Evolutionary conservation across 2,888 invertebrate genomes (phyloP).

Genomic region (Odontothrips loti): DNA sequence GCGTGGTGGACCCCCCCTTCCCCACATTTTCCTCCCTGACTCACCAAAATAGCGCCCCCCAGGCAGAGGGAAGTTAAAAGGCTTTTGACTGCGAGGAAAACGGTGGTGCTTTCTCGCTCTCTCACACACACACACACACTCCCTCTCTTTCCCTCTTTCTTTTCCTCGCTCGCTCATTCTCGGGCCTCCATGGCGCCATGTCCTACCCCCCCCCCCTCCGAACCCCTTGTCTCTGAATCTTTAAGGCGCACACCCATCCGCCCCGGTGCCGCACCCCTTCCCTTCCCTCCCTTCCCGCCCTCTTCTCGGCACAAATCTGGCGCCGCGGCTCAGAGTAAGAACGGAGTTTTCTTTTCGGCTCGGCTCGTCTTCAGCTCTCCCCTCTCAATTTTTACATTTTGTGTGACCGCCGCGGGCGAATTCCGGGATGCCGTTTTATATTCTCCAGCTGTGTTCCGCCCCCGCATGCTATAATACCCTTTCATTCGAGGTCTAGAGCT

Average conservation of each 20-base stretch:
- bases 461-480: too few relatives aligned
- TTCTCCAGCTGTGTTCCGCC: too few relatives aligned
- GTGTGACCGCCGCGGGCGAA: too few relatives aligned
- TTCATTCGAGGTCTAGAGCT: too few relatives aligned
- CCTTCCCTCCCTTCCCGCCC: background rate
- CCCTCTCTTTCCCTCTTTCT: background rate
- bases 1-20: background rate
- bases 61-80: background rate
- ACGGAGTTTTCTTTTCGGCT: too few relatives aligned
- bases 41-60: background rate
- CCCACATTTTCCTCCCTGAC: background rate
- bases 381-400: background rate
- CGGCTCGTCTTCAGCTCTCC: background rate
- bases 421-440: too few relatives aligned
- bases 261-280: background rate
- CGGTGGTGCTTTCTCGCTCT: background rate
- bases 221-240: conserved; percentile 20
- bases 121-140: background rate
- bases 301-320: background rate
- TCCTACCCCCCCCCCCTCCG: too few relatives aligned
- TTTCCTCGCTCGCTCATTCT: background rate
- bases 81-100: background rate
- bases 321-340: too few relatives aligned
- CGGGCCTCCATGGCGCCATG: too few relatives aligned
- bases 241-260: background rate